Percentiles rank a stretch among this genome's conserved stretches.
Conservation (phyloP, 2,797 vertebrate genomes). For the Lagorchestes hirsutus region DNA sequence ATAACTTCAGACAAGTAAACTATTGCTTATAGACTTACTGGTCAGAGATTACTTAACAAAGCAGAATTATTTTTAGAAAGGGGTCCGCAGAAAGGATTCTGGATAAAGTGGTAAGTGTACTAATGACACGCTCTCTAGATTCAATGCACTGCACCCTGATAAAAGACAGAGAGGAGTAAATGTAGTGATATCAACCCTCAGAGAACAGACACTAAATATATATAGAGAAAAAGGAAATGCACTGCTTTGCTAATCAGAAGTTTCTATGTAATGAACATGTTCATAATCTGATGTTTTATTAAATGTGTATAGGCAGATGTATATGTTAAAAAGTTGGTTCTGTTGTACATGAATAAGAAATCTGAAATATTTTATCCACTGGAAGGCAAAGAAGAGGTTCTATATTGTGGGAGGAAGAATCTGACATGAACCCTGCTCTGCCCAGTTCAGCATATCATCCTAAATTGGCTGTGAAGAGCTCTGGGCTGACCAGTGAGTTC, state of each 20-base stretch:
- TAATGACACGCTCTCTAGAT: background rate
- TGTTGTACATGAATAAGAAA: conserved; percentile 82
- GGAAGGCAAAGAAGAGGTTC: conserved; percentile 83
- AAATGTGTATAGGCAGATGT: conserved; percentile 81
- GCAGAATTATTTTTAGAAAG: background rate
- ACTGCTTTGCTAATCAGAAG: conserved; percentile 81
- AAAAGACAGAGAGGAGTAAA: conserved; percentile 31
- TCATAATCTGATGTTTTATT: conserved; percentile 79
- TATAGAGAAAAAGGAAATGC: conserved; percentile 66
- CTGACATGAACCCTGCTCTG: background rate
- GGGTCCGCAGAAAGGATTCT: background rate
- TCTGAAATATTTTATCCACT: conserved; percentile 81
- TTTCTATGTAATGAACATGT: conserved; percentile 81
- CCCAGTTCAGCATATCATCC: conserved; percentile 61
- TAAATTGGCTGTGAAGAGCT: conserved; percentile 21
- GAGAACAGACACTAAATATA: conserved; percentile 83
- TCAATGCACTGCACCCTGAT: background rate
- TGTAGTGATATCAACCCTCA: conserved; percentile 71
- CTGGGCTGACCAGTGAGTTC: conserved; percentile 56
- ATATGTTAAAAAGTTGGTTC: conserved; percentile 80
- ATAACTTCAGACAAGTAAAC: background rate
- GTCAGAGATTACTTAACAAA: background rate
- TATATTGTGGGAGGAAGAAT: conserved; percentile 64
- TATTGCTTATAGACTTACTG: background rate
- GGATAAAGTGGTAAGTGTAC: background rate